Conservation (phyloP, 2,797 vertebrate species). For the Passerculus sandwichensis region DNA sequence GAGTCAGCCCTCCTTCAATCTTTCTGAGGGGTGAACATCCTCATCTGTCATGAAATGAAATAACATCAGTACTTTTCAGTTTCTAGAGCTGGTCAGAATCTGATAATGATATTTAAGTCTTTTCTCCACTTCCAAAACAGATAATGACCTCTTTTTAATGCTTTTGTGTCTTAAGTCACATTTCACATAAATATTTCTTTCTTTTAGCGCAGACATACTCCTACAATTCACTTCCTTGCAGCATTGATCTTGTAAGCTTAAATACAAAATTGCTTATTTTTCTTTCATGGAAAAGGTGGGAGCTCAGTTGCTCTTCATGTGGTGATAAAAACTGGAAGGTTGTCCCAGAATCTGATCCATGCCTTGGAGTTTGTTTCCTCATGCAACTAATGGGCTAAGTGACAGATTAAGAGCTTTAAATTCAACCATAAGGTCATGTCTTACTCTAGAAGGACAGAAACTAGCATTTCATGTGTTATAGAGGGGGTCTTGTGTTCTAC, state of each 20-base stretch:
- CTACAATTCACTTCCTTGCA: neutral
- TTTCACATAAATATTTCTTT: conserved; percentile 21
- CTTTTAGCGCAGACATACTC: neutral
- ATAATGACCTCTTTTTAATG: conserved; percentile 32
- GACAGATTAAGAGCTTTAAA: neutral
- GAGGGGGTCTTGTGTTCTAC: neutral
- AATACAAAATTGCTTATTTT: conserved; percentile 27
- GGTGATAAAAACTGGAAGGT: neutral
- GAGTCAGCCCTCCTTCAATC: neutral
- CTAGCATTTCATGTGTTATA: neutral
- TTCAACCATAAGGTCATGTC: neutral
- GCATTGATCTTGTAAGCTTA: neutral
- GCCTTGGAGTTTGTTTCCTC: neutral
- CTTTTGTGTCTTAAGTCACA: conserved; percentile 3
- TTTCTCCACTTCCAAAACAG: neutral
- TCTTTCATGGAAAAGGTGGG: neutral
- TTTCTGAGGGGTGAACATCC: neutral
- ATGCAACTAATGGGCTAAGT: neutral
- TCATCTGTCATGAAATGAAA: neutral
- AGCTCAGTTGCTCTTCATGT: neutral
- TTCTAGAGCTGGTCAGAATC: neutral
- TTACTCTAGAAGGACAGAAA: neutral
- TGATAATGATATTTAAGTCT: neutral
- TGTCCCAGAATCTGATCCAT: conserved; percentile 8
- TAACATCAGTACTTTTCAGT: neutral